Percentiles rank a stretch among this genome's conserved stretches.
phyloP scores from a whole-genome alignment of 2,113 vertebrate genomes.

The Bucco capensis region DNA sequence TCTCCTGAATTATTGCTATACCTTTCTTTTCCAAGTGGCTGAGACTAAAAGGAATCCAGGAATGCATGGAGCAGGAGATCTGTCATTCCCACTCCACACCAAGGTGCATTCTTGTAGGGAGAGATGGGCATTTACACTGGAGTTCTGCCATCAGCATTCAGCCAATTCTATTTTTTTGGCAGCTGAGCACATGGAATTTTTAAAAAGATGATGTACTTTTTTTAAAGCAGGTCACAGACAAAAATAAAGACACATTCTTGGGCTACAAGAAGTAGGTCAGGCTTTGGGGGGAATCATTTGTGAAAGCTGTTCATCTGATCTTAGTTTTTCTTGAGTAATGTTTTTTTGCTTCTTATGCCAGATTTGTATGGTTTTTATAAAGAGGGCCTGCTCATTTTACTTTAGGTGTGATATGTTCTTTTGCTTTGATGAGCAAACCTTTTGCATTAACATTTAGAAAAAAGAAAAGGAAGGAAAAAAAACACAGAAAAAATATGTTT shows the following conservation, averaged over 20 bases:
- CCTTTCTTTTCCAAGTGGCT: conserved; percentile 21
- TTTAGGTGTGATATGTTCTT: background rate
- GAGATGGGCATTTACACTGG: conserved; percentile 63
- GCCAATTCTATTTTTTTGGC: conserved; percentile 52
- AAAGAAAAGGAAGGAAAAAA: background rate
- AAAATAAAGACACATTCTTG: conserved; percentile 62
- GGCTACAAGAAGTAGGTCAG: conserved; percentile 57
- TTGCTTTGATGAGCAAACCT: background rate
- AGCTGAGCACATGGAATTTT: conserved; percentile 19
- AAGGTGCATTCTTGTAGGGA: conserved; percentile 42
- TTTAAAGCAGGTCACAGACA: conserved; percentile 50
- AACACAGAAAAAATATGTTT: background rate
- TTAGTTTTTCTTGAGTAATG: background rate
- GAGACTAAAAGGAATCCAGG: conserved; percentile 15
- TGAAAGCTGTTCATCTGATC: conserved; percentile 11
- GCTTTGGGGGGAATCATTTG: conserved; percentile 44
- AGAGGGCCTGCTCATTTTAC: background rate
- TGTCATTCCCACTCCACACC: conserved; percentile 29
- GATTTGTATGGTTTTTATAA: background rate
- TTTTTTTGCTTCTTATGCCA: background rate
- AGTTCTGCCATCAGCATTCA: conserved; percentile 17
- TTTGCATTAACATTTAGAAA: background rate
- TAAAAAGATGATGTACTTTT: conserved; percentile 29
- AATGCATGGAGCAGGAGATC: conserved; percentile 17
- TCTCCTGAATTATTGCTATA: background rate